Percentiles rank a stretch among this genome's conserved stretches.
Evolutionary conservation across 2,888 invertebrate species (phyloP).

Genomic region (Smittia aterrima): DNA sequence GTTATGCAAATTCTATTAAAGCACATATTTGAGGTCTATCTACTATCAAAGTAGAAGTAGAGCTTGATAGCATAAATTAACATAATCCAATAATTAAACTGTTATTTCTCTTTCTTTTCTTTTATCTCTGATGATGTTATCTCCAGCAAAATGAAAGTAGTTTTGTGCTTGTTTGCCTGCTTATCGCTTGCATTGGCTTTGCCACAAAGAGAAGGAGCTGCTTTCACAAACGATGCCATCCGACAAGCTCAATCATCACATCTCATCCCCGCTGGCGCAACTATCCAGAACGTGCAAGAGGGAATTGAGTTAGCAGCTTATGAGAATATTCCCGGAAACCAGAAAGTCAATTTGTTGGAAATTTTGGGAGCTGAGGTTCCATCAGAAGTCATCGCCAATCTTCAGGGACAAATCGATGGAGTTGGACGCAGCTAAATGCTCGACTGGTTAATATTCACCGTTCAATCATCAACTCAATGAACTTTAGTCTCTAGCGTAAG

Average conservation of each 20-base stretch:
- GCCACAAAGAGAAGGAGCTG: constrained; percentile 76
- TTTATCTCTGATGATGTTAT: neutral
- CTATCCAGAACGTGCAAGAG: constrained; percentile 83
- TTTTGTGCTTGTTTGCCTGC: constrained; percentile 51
- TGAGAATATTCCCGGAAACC: constrained; percentile 82
- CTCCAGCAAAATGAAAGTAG: constrained; percentile 44
- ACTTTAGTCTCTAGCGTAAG: neutral
- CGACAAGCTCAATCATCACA: constrained; percentile 82
- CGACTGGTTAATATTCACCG: neutral
- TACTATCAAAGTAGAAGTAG: neutral
- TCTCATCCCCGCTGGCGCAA: constrained; percentile 80
- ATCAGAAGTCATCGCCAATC: constrained; percentile 82
- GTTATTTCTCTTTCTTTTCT: constrained; percentile 13
- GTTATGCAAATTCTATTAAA: neutral
- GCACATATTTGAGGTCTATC: neutral
- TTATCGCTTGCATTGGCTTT: constrained; percentile 58
- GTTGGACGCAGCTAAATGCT: constrained; percentile 64
- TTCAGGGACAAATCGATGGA: constrained; percentile 81
- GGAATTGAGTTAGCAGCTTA: constrained; percentile 83
- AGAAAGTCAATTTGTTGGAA: constrained; percentile 78
- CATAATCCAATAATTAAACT: neutral
- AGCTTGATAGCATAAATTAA: neutral
- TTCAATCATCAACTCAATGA: neutral
- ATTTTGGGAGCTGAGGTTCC: constrained; percentile 84
- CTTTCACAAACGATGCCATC: constrained; percentile 82